Evolutionary conservation across 2,888 invertebrate genomes (phyloP).

Genomic region (Stenchaetothrips biformis): DNA sequence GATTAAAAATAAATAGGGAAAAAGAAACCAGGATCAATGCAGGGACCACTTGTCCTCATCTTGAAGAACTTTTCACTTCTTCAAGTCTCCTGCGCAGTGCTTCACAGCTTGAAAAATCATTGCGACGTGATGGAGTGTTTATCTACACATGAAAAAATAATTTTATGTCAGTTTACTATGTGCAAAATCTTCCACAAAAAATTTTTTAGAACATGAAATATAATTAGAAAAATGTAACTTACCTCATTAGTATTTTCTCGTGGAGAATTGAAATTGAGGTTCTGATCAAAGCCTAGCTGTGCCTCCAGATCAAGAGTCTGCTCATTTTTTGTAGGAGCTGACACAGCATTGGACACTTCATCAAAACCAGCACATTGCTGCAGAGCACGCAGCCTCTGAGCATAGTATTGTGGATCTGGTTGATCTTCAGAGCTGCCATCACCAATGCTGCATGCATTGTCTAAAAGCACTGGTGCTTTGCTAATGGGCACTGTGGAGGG

Average conservation of each 20-base stretch:
- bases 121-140: background rate
- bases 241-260: background rate
- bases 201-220: background rate
- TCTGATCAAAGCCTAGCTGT: background rate
- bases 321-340: background rate
- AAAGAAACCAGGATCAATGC: background rate
- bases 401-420: too few species aligned
- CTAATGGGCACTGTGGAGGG: too few species aligned
- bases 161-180: background rate
- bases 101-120: background rate
- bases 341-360: background rate
- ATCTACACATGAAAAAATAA: background rate
- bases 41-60: background rate
- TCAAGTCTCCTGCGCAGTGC: conserved; percentile 8
- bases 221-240: background rate
- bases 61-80: conserved; percentile 1
- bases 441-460: background rate
- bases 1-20: background rate
- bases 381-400: background rate
- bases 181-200: too few species aligned
- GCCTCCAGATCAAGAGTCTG: background rate
- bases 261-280: background rate
- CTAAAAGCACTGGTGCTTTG: background rate
- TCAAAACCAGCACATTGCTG: conserved; percentile 6
- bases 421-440: too few species aligned